A percentile compares a stretch with the other conserved stretches of the same genome.
phyloP scores from a whole-genome alignment of 92 coral and sea anemone genomes.

The Siderastrea siderea region DNA sequence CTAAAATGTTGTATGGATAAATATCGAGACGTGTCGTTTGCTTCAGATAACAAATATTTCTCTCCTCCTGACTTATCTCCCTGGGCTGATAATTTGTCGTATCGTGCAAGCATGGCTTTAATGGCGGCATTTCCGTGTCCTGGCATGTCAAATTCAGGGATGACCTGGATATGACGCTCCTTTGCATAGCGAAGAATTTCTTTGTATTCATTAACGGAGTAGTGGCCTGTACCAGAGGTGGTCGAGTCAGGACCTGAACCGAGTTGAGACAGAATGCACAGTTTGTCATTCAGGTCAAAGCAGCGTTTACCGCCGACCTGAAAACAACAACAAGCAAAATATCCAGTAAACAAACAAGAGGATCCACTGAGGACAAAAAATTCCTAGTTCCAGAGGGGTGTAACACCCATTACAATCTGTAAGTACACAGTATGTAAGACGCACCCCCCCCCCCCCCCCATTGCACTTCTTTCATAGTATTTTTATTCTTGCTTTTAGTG shows the following conservation, averaged over 20 bases:
- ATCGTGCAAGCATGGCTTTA: conserved; percentile 84
- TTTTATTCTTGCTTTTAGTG: background rate
- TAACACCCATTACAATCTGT: too few species aligned
- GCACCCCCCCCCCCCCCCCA: too few species aligned
- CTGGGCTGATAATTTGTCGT: conserved; percentile 47
- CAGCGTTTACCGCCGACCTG: conserved; percentile 95
- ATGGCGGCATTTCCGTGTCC: conserved; percentile 89
- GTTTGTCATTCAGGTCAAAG: conserved; percentile 72
- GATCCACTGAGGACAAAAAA: background rate
- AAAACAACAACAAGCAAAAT: background rate
- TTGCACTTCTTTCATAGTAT: too few species aligned
- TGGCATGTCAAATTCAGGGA: conserved; percentile 99
- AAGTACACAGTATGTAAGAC: too few species aligned
- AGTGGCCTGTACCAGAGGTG: conserved; percentile 80
- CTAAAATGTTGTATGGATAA: conserved; percentile 79
- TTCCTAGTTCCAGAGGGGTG: too few species aligned
- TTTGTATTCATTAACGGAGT: conserved; percentile 79
- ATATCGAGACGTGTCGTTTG: conserved; percentile 77
- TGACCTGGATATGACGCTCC: conserved; percentile 84
- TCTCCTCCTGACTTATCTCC: conserved; percentile 58
- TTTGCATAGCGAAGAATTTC: conserved; percentile 82
- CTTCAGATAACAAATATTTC: conserved; percentile 73
- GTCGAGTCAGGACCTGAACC: conserved; percentile 89
- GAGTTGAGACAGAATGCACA: conserved; percentile 86
- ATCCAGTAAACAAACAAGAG: background rate